phyloP scores from a whole-genome alignment of 2,113 vertebrate genomes.

The Chroicocephalus ridibundus region DNA sequence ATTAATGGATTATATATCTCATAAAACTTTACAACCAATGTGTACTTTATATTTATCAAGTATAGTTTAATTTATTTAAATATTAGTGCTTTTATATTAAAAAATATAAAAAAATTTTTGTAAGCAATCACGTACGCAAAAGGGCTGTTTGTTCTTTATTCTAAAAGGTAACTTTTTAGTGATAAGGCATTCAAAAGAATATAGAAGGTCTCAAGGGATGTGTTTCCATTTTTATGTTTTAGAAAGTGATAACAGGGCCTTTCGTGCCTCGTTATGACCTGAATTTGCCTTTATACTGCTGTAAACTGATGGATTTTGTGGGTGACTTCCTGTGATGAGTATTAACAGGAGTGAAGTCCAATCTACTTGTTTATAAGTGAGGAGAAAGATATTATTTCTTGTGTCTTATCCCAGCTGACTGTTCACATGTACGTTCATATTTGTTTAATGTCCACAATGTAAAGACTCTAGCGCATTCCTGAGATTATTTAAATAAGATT shows the following conservation, averaged over 20 bases:
- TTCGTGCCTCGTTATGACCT: neutral
- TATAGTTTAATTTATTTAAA: neutral
- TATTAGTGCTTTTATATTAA: neutral
- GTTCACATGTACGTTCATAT: neutral
- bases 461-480: neutral
- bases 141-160: neutral
- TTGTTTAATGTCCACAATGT: neutral
- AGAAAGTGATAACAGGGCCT: neutral
- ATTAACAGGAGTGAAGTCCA: neutral
- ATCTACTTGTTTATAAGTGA: neutral
- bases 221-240: neutral
- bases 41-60: neutral
- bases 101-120: neutral
- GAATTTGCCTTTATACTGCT: neutral
- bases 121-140: neutral
- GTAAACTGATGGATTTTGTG: neutral
- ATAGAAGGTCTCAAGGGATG: neutral
- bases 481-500: neutral
- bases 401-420: neutral
- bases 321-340: neutral
- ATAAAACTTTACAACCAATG: neutral
- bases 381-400: neutral
- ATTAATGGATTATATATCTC: neutral
- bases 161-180: neutral
- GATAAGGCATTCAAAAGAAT: neutral